These are phyloP conservation scores for Turritopsis rubra DNA, from an alignment of 30 jellyfish, hydroid and myxozoan species.

Conservation along the genomic window DNA sequence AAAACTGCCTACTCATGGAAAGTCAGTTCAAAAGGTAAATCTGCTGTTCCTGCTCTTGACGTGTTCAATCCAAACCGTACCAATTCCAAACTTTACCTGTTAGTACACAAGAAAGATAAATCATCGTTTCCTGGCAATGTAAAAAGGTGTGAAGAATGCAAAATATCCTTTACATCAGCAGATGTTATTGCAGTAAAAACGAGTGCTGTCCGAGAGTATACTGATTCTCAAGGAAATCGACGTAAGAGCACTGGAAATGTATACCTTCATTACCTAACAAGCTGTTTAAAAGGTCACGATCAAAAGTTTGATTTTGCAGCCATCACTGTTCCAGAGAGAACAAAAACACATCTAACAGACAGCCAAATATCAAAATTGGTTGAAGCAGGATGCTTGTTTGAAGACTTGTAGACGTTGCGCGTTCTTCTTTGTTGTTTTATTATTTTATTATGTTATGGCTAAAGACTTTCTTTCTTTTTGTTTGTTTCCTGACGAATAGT, in stretches of 20 bases:
- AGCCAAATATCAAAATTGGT: not conserved
- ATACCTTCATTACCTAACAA: slow-evolving; percentile 17
- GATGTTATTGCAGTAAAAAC: slow-evolving; percentile 37
- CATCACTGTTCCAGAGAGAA: slow-evolving; percentile 1
- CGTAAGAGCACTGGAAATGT: slow-evolving; percentile 27
- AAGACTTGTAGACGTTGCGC: not conserved
- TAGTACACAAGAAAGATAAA: slow-evolving; percentile 43
- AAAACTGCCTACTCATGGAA: not conserved
- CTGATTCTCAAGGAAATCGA: slow-evolving; percentile 39
- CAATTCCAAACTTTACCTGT: slow-evolving; percentile 13
- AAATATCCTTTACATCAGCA: slow-evolving; percentile 30
- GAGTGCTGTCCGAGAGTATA: slow-evolving; percentile 34
- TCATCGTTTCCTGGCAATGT: slow-evolving; percentile 32
- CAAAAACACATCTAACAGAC: slow-evolving; percentile 14
- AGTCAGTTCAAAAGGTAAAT: slow-evolving; percentile 3
- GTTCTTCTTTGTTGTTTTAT: not conserved
- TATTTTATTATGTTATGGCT: not conserved
- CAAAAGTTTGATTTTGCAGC: slow-evolving; percentile 19
- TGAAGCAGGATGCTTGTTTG: not conserved
- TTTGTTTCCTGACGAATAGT: not conserved
- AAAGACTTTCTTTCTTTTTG: not conserved
- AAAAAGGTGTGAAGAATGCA: slow-evolving; percentile 46
- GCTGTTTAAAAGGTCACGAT: slow-evolving; percentile 9
- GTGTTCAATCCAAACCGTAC: slow-evolving; percentile 20
- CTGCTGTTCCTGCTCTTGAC: slow-evolving; percentile 9